Percentiles rank a stretch among this genome's conserved stretches.
These are phyloP conservation scores for Rhamphomyia laevipes DNA, from an alignment of 2,888 invertebrate genomes.

Conservation along the genomic window DNA sequence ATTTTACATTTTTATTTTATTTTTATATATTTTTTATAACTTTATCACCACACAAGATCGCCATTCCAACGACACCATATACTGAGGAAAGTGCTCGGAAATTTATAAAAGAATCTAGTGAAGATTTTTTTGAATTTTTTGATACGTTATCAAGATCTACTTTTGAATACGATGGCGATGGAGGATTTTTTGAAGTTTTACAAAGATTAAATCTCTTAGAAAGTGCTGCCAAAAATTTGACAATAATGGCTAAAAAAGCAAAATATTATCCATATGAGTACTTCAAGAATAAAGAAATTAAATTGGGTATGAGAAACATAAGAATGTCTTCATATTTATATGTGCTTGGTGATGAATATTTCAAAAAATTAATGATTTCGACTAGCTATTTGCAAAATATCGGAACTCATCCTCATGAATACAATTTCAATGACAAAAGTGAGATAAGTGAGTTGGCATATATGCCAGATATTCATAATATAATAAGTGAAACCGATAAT, in stretches of 20 bases:
- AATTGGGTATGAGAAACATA: constrained; percentile 24
- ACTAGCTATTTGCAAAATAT: constrained; percentile 25
- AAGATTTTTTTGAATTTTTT: constrained; percentile 27
- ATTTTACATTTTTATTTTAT: too few relatives aligned
- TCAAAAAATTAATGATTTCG: constrained; percentile 27
- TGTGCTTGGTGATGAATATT: constrained; percentile 31
- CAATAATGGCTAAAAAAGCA: constrained; percentile 42
- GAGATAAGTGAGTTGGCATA: constrained; percentile 44
- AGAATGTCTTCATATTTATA: constrained; percentile 25
- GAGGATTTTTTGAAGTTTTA: constrained; percentile 27
- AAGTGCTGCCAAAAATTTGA: constrained; percentile 28
- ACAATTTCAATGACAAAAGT: constrained; percentile 20
- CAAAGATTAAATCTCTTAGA: constrained; percentile 26
- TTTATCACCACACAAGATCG: too few relatives aligned
- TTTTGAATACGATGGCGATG: constrained; percentile 24
- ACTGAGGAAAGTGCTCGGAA: constrained; percentile 20
- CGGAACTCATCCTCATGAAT: constrained; percentile 39
- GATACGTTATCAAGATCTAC: constrained; percentile 29
- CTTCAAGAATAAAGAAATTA: constrained; percentile 20
- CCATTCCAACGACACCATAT: too few relatives aligned
- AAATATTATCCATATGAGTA: constrained; percentile 32
- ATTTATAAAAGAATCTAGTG: constrained; percentile 26
- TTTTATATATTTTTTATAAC: too few relatives aligned
- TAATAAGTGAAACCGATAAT: constrained; percentile 13
- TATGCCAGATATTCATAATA: constrained; percentile 22